phyloP scores from a whole-genome alignment of 2,113 vertebrate species.

The Chamaea fasciata region DNA sequence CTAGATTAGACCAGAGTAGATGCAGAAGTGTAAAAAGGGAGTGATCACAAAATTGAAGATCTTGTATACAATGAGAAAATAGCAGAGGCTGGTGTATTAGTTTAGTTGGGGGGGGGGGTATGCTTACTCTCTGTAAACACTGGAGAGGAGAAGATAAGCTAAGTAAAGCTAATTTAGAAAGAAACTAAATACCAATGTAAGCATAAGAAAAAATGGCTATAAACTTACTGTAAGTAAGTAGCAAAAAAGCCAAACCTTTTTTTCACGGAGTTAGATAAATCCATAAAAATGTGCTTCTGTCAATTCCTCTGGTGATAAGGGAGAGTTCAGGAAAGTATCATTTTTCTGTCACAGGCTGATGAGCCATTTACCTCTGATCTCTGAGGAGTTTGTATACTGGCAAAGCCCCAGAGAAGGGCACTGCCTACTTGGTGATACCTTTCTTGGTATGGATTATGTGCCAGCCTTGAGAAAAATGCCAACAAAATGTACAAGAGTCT shows the following conservation, averaged over 20 bases:
- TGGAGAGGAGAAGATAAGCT: neutral
- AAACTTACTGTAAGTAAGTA: neutral
- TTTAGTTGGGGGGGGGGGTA: neutral
- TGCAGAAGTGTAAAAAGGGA: neutral
- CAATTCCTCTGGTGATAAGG: neutral
- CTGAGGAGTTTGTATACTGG: neutral
- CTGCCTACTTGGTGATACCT: constrained; percentile 9
- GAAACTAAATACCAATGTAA: neutral
- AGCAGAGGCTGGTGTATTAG: neutral
- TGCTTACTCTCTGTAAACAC: neutral
- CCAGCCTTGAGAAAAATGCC: constrained; percentile 39
- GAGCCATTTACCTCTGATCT: neutral
- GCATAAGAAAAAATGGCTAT: neutral
- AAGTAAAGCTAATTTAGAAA: neutral
- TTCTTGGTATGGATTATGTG: neutral
- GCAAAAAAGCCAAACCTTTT: neutral
- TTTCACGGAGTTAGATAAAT: neutral
- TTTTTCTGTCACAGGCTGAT: neutral
- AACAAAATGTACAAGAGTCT: constrained; percentile 37
- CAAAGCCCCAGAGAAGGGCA: neutral
- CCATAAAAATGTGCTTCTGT: neutral
- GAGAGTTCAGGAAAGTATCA: neutral
- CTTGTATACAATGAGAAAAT: neutral
- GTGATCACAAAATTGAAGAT: neutral
- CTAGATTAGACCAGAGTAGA: neutral